These are phyloP conservation scores for Tragelaphus buxtoni DNA, from an alignment of 2,113 vertebrate species.

Conservation along the genomic window DNA sequence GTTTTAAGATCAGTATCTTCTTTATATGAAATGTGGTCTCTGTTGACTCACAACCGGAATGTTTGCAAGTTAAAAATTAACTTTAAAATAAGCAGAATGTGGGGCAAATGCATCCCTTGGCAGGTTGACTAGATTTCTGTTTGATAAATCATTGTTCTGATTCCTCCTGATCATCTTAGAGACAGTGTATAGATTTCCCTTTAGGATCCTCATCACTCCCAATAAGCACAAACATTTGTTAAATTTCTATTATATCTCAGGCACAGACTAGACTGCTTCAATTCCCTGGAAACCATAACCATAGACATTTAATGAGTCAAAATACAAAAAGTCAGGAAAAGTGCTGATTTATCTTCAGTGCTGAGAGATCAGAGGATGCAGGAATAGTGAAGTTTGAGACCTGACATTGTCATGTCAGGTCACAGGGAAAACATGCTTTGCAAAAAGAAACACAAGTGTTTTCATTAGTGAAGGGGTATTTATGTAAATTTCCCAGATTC, in stretches of 20 bases:
- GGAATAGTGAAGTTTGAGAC: background rate
- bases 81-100: background rate
- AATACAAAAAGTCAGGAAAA: background rate
- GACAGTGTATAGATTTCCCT: background rate
- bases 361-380: background rate
- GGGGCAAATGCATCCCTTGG: background rate
- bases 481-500: background rate
- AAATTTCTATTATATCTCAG: background rate
- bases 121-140: background rate
- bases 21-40: background rate
- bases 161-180: constrained; percentile 17
- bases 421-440: background rate
- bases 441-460: background rate
- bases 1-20: background rate
- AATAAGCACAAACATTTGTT: constrained; percentile 32
- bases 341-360: background rate
- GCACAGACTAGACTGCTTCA: background rate
- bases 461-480: background rate
- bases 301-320: background rate
- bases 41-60: background rate
- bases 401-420: accelerated
- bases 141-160: background rate
- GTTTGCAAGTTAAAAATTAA: background rate
- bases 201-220: background rate
- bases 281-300: background rate